Evolutionary conservation across 2,888 invertebrate species (phyloP).

Genomic region (Camptogramma bilineatum): DNA sequence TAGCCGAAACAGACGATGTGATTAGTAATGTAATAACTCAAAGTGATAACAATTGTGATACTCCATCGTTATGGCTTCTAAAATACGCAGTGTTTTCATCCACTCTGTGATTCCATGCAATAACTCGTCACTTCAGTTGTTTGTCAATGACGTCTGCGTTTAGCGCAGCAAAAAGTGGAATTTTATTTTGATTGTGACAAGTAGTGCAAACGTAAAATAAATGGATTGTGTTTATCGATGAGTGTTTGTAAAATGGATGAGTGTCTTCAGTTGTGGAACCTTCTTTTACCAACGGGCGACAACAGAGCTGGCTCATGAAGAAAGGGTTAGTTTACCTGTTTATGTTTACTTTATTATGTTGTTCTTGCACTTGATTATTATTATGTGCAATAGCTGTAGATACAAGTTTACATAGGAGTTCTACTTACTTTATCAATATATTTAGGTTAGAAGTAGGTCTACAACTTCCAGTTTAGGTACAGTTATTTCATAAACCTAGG

Average conservation of each 20-base stretch:
- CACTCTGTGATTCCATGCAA: conserved; percentile 81
- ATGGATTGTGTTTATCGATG: conserved; percentile 77
- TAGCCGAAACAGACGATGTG: conserved; percentile 74
- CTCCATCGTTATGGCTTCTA: conserved; percentile 73
- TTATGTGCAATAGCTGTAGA: conserved; percentile 54
- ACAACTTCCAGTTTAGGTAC: conserved; percentile 18
- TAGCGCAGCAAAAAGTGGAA: conserved; percentile 85
- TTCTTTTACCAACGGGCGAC: conserved; percentile 78
- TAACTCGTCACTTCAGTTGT: conserved; percentile 84
- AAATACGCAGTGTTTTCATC: conserved; percentile 78
- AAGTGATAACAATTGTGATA: conserved; percentile 83
- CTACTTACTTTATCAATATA: conserved; percentile 45
- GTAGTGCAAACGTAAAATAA: conserved; percentile 79
- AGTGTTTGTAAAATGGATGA: conserved; percentile 83
- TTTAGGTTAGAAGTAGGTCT: conserved; percentile 69
- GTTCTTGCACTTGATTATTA: conserved; percentile 47
- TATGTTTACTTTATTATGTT: conserved; percentile 68
- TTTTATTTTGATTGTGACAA: conserved; percentile 84
- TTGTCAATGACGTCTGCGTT: conserved; percentile 86
- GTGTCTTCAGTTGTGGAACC: conserved; percentile 77
- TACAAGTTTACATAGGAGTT: conserved; percentile 51
- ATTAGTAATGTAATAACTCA: conserved; percentile 76
- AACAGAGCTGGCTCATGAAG: conserved; percentile 84
- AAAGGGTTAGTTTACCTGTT: conserved; percentile 84
- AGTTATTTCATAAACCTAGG: conserved; percentile 18